Evolutionary conservation across 2,113 vertebrate genomes (phyloP).

Genomic region (Aspidoscelis tigris): DNA sequence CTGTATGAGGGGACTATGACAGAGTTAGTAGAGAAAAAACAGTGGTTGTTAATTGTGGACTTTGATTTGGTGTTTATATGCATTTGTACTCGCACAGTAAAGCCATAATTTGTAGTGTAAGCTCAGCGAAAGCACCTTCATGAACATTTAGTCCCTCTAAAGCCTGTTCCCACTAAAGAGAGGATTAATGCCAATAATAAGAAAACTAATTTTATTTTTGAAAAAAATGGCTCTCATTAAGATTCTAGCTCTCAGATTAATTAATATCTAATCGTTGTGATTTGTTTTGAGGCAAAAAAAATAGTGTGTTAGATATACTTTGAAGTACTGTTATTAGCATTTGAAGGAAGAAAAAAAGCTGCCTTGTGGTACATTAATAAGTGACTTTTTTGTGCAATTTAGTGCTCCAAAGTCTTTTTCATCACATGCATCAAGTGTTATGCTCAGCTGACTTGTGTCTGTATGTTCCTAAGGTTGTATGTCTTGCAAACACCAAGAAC

Average conservation of each 20-base stretch:
- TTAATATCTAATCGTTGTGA: not conserved
- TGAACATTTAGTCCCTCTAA: not conserved
- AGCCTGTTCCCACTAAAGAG: not conserved
- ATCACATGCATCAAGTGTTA: not conserved
- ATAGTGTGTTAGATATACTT: too few species aligned
- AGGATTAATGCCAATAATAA: not conserved
- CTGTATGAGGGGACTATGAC: too few species aligned
- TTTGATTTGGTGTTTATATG: not conserved
- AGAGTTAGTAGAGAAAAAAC: not conserved
- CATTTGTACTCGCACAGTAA: not conserved
- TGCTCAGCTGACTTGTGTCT: not conserved
- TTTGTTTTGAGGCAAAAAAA: not conserved
- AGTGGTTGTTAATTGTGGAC: not conserved
- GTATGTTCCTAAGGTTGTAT: not conserved
- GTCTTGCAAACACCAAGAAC: not conserved
- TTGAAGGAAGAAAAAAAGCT: not conserved
- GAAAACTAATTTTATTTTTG: not conserved
- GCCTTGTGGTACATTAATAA: too few species aligned
- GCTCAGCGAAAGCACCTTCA: not conserved
- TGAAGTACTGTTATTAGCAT: not conserved
- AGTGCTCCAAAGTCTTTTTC: not conserved
- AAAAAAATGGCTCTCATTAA: not conserved
- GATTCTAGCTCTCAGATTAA: not conserved
- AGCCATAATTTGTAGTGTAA: not conserved
- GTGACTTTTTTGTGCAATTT: not conserved